Percentiles rank a stretch among this genome's conserved stretches.
Conservation (phyloP, 2,797 vertebrate species). For the Dendrocincla tyrannina region DNA sequence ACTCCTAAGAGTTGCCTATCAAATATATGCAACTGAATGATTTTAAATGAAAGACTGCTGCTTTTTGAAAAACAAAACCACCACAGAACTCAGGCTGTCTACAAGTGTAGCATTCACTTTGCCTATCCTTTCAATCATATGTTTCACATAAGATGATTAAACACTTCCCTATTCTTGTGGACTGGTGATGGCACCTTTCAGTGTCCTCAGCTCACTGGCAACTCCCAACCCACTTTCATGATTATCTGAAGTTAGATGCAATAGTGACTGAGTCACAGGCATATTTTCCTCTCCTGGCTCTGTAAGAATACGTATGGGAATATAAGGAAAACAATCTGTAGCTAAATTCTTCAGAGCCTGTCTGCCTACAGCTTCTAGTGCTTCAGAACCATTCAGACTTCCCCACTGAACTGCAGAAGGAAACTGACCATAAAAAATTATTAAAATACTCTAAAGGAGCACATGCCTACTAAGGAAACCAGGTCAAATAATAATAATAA, state of each 20-base stretch:
- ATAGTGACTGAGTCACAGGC: not conserved
- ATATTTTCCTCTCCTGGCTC: not conserved
- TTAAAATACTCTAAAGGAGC: not conserved
- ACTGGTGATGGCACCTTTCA: not conserved
- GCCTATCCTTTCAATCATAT: not conserved
- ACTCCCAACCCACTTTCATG: not conserved
- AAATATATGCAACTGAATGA: not conserved
- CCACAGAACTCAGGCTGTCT: not conserved
- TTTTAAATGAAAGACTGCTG: not conserved
- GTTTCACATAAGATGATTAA: not conserved
- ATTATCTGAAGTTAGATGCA: not conserved
- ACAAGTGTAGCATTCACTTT: not conserved
- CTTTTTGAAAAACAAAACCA: not conserved
- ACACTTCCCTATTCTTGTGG: not conserved
- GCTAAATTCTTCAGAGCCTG: not conserved
- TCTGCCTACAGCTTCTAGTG: not conserved
- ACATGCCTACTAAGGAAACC: not conserved
- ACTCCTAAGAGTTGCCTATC: not conserved
- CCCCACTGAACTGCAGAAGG: not conserved
- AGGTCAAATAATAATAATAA: not conserved
- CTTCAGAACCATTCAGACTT: not conserved
- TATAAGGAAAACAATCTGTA: not conserved
- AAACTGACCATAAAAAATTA: not conserved
- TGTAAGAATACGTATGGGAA: no score
- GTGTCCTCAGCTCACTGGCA: not conserved